These are phyloP conservation scores for Myodes glareolus DNA, from an alignment of 2,113 vertebrate genomes.

Conservation along the genomic window DNA sequence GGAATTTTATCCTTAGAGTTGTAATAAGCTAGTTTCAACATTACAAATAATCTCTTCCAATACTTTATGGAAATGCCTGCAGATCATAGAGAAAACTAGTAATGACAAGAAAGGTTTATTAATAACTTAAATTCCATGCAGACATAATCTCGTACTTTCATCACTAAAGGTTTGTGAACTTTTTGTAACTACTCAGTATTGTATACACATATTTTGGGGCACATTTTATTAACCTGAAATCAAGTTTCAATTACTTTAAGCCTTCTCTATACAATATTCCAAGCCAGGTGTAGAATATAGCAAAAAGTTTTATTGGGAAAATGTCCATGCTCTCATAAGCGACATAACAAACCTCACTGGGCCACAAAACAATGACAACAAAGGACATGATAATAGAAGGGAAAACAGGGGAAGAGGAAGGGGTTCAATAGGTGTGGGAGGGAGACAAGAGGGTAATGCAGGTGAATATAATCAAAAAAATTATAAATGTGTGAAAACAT, in stretches of 20 bases:
- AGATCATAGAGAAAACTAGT: slow-evolving; percentile 6
- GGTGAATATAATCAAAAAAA: no score
- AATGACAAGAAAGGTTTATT: neutral
- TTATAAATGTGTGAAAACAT: neutral
- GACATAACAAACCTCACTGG: neutral
- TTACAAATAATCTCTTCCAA: slow-evolving; percentile 40
- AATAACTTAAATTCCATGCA: slow-evolving; percentile 14
- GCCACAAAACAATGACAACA: neutral
- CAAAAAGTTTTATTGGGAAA: neutral
- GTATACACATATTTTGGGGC: neutral
- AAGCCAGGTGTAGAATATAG: slow-evolving; percentile 33
- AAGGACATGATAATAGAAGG: neutral
- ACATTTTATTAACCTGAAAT: slow-evolving; percentile 28
- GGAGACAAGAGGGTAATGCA: neutral
- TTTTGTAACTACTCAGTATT: neutral
- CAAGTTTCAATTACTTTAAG: neutral
- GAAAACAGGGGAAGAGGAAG: neutral
- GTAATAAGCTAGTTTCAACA: slow-evolving; percentile 37
- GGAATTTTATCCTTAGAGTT: slow-evolving; percentile 53
- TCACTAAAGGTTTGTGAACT: neutral
- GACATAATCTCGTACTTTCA: slow-evolving; percentile 18
- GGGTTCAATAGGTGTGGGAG: rapidly evolving
- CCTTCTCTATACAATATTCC: slow-evolving; percentile 49
- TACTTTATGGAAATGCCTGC: neutral
- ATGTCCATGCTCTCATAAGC: neutral